phyloP scores from a whole-genome alignment of 2,797 vertebrate genomes.

The Remorina albescens region DNA sequence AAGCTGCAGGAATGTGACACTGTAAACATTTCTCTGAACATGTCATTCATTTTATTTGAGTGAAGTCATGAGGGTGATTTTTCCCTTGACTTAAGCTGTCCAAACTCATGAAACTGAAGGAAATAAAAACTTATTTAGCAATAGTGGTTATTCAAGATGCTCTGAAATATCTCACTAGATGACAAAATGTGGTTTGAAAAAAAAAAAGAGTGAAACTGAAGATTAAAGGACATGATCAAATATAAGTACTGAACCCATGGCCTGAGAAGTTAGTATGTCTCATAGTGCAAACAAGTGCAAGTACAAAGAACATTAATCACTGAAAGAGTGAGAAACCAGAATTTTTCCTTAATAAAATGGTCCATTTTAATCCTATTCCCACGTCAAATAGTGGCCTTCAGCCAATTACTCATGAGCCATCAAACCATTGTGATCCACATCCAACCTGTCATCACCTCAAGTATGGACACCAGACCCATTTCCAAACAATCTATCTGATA shows the following conservation, averaged over 20 bases:
- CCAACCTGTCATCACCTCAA: too few species aligned
- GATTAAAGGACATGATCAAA: background rate
- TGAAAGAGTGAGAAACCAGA: too few species aligned
- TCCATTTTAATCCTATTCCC: too few species aligned
- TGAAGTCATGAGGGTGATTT: slow-evolving; percentile 38
- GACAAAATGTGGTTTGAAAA: background rate
- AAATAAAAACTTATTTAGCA: slow-evolving; percentile 7
- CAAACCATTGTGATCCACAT: too few species aligned
- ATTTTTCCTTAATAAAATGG: too few species aligned
- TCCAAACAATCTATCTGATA: too few species aligned
- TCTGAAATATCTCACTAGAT: background rate
- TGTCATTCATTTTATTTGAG: slow-evolving; percentile 31
- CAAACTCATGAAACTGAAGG: slow-evolving; percentile 5
- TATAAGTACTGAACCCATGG: background rate
- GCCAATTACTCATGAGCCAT: too few species aligned
- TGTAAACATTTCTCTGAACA: slow-evolving; percentile 17
- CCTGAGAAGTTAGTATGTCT: background rate
- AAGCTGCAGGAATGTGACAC: slow-evolving; percentile 39
- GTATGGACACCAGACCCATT: too few species aligned
- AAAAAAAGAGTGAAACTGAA: background rate
- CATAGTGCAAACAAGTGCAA: too few species aligned
- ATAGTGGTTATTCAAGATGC: background rate
- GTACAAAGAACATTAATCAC: too few species aligned
- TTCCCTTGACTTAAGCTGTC: slow-evolving; percentile 5
- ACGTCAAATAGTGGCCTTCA: too few species aligned